phyloP scores from a whole-genome alignment of 2,797 vertebrate genomes.

The Hippopotamyrus pictus region DNA sequence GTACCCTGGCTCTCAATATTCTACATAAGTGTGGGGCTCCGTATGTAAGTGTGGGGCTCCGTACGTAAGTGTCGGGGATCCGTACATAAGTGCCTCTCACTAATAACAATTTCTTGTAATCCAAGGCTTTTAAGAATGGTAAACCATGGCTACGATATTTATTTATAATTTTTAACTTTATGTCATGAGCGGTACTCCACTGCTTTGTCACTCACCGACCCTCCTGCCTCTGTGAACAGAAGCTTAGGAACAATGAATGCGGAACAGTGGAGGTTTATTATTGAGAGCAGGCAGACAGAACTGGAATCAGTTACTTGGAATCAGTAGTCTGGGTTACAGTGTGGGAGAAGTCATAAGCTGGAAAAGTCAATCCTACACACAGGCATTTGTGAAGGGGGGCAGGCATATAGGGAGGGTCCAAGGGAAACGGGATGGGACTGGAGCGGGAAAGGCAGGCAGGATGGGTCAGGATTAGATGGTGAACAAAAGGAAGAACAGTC shows the following conservation, averaged over 20 bases:
- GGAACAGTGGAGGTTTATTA: too few relatives aligned
- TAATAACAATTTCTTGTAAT: background rate
- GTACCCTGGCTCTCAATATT: too few relatives aligned
- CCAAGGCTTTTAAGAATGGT: background rate
- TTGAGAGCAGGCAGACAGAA: background rate
- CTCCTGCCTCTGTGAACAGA: background rate
- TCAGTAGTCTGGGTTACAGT: background rate
- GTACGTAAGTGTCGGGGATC: too few relatives aligned
- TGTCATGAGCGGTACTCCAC: background rate
- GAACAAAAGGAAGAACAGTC: background rate
- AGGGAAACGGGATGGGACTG: background rate
- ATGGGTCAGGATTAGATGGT: background rate
- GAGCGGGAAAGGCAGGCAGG: background rate
- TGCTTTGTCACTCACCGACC: background rate
- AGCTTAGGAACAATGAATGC: too few relatives aligned
- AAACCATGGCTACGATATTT: background rate
- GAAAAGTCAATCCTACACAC: background rate
- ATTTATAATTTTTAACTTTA: background rate
- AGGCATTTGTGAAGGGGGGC: too few relatives aligned
- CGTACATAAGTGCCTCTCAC: background rate
- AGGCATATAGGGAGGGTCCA: background rate
- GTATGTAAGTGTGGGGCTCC: too few relatives aligned
- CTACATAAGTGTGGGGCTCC: too few relatives aligned
- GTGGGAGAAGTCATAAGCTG: background rate
- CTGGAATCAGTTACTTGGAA: background rate